phyloP scores from a whole-genome alignment of 2,113 vertebrate species.

The Ondatra zibethicus region DNA sequence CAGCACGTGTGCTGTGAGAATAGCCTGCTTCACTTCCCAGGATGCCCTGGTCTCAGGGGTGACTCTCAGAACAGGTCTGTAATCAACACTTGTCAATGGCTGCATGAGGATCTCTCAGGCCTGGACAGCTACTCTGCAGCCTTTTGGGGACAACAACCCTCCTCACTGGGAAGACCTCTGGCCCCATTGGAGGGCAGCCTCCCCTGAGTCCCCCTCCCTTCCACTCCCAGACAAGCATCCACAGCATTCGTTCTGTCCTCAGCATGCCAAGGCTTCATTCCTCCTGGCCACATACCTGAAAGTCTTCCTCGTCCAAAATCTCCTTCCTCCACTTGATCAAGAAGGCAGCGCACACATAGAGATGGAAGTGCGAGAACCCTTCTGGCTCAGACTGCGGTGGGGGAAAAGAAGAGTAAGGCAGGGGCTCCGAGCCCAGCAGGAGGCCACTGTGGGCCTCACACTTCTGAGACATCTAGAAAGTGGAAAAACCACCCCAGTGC shows the following conservation, averaged over 20 bases:
- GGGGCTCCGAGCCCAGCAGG: neutral
- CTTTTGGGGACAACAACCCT: neutral
- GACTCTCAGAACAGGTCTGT: neutral
- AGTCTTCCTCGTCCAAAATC: slow-evolving; percentile 96
- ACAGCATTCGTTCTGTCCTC: neutral
- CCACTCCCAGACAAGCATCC: neutral
- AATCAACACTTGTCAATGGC: neutral
- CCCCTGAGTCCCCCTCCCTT: neutral
- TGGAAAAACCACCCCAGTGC: neutral
- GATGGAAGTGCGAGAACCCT: slow-evolving; percentile 97
- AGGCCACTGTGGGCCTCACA: neutral
- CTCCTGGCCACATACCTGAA: slow-evolving; percentile 89
- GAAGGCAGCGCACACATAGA: slow-evolving; percentile 97
- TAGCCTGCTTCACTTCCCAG: neutral
- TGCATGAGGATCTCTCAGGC: neutral
- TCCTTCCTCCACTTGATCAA: slow-evolving; percentile 97
- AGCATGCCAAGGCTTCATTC: neutral
- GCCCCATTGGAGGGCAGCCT: neutral
- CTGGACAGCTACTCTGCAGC: neutral
- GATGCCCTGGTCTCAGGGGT: neutral
- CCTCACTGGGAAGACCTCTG: neutral
- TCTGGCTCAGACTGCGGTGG: slow-evolving; percentile 93
- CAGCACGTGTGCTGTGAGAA: neutral
- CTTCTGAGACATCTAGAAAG: neutral
- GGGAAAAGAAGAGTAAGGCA: slow-evolving; percentile 46